Percentiles rank a stretch among this genome's conserved stretches.
These are phyloP conservation scores for Hyppa rectilinea DNA, from an alignment of 2,888 invertebrate genomes.

Conservation along the genomic window DNA sequence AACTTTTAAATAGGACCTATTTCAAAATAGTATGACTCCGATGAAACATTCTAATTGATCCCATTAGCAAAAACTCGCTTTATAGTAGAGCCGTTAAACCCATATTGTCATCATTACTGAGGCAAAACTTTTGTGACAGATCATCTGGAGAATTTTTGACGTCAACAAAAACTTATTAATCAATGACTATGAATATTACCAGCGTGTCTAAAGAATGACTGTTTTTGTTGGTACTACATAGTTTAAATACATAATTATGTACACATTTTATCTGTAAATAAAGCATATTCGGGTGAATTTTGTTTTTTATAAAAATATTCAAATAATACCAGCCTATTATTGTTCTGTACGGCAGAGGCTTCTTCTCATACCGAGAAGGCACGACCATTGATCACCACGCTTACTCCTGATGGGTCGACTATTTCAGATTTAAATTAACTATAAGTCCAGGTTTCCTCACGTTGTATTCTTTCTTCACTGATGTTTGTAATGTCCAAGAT, in stretches of 20 bases:
- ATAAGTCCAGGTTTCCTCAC: too few relatives aligned
- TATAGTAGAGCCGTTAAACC: too few relatives aligned
- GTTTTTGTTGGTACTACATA: constrained; percentile 12
- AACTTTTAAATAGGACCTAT: neutral
- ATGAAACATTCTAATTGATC: too few relatives aligned
- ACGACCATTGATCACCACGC: too few relatives aligned
- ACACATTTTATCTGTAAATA: neutral
- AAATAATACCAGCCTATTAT: too few relatives aligned
- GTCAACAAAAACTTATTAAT: neutral
- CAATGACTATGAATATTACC: neutral
- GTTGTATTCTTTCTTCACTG: too few relatives aligned
- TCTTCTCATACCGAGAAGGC: too few relatives aligned
- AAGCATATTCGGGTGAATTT: neutral
- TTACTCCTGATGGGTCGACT: too few relatives aligned
- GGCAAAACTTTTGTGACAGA: neutral
- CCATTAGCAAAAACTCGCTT: too few relatives aligned
- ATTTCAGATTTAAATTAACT: too few relatives aligned
- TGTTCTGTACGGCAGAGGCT: too few relatives aligned
- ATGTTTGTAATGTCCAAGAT: too few relatives aligned
- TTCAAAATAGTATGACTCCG: neutral
- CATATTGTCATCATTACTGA: neutral
- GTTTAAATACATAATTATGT: neutral
- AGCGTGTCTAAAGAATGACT: neutral
- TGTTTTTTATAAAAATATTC: neutral
- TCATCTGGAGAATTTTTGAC: neutral